Conservation (phyloP, 2,113 vertebrate species). For the Grallaria varia region DNA sequence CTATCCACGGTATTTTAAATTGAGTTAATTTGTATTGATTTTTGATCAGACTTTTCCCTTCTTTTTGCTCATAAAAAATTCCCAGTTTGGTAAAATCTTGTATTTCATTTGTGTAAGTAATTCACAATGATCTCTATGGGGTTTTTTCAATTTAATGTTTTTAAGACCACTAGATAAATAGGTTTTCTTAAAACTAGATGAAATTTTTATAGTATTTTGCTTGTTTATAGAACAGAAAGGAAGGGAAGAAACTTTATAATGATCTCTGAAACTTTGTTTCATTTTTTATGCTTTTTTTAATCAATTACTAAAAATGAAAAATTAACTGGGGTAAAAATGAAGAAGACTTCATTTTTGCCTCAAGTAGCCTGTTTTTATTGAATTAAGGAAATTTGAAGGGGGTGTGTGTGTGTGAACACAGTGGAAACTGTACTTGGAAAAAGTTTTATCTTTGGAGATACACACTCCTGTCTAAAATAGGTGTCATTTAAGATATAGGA, state of each 20-base stretch:
- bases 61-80: neutral
- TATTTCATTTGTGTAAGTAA: neutral
- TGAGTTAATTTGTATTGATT: neutral
- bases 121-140: neutral
- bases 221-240: neutral
- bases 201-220: neutral
- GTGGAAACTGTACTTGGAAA: neutral
- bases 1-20: neutral
- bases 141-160: neutral
- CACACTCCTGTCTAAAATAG: neutral
- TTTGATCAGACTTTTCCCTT: neutral
- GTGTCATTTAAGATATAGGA: neutral
- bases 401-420: rapidly evolving
- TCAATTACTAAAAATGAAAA: neutral
- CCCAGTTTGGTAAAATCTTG: neutral
- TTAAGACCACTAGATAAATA: neutral
- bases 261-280: neutral
- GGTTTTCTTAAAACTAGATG: neutral
- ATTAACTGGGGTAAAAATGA: neutral
- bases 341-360: neutral
- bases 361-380: neutral
- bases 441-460: neutral
- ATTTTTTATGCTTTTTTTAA: neutral
- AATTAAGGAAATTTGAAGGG: neutral
- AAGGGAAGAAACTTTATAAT: neutral